Conservation (phyloP, 2,113 vertebrate species). For the Calonectris borealis region DNA sequence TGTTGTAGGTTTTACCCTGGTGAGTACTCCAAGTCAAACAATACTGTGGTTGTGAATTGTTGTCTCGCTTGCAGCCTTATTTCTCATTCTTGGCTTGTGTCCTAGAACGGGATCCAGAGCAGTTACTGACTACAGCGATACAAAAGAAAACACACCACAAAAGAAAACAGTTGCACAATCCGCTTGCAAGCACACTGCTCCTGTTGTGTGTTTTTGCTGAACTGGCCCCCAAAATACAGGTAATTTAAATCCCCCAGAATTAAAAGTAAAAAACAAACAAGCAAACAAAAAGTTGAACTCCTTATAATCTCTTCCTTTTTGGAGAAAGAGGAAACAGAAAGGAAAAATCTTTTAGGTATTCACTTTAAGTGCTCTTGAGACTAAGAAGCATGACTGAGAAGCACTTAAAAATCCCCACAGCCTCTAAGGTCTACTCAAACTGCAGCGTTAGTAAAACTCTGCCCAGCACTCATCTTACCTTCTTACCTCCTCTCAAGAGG, state of each 20-base stretch:
- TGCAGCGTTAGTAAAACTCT: not conserved
- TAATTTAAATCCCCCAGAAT: not conserved
- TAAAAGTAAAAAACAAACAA: not conserved
- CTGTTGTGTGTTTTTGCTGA: not conserved
- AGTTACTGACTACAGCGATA: not conserved
- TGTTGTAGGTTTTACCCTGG: not conserved
- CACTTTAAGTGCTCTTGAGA: not conserved
- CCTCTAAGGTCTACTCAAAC: not conserved
- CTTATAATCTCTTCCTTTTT: not conserved
- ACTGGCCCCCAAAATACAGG: not conserved
- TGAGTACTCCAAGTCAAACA: constrained; percentile 47
- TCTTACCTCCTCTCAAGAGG: not conserved
- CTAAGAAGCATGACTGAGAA: not conserved
- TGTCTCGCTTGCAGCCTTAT: constrained; percentile 40
- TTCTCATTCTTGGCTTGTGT: constrained; percentile 44
- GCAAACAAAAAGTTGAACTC: not conserved
- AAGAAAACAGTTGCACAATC: constrained; percentile 29
- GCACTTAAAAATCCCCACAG: not conserved
- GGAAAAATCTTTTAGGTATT: not conserved
- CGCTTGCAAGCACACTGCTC: not conserved
- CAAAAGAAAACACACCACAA: constrained; percentile 23
- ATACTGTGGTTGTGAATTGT: constrained; percentile 26
- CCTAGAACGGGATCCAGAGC: constrained; percentile 31
- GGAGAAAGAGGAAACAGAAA: not conserved
- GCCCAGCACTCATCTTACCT: not conserved